Percentiles rank a stretch among this genome's conserved stretches.
Conservation (phyloP, 2,113 vertebrate species). For the Colaptes auratus region DNA sequence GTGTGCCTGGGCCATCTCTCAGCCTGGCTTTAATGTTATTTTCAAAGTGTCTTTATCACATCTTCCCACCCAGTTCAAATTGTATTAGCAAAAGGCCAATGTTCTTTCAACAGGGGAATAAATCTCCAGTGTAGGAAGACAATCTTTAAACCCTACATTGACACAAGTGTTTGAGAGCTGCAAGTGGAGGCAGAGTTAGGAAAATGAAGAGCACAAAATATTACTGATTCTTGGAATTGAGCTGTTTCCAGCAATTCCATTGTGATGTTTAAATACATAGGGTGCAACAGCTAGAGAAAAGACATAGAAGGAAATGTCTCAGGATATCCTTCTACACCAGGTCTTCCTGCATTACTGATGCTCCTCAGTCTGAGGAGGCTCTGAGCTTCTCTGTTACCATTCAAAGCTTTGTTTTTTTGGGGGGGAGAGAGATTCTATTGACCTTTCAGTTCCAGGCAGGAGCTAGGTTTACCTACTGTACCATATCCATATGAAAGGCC, state of each 20-base stretch:
- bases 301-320: neutral
- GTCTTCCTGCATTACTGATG: neutral
- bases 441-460: slow-evolving; percentile 58
- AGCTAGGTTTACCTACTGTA: slow-evolving; percentile 48
- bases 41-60: neutral
- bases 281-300: neutral
- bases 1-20: neutral
- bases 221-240: neutral
- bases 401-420: neutral
- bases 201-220: neutral
- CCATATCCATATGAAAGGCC: slow-evolving; percentile 58
- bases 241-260: neutral
- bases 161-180: neutral
- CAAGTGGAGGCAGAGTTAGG: neutral
- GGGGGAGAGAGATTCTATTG: slow-evolving; percentile 48
- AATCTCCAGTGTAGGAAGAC: neutral
- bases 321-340: neutral
- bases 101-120: neutral
- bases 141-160: neutral
- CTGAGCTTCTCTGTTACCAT: neutral
- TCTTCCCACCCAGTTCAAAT: neutral
- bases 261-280: neutral
- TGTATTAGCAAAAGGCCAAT: neutral
- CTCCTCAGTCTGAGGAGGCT: neutral
- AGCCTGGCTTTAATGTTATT: neutral